Conservation (phyloP, 2,888 invertebrate genomes). For the Epinotia bilunana region DNA sequence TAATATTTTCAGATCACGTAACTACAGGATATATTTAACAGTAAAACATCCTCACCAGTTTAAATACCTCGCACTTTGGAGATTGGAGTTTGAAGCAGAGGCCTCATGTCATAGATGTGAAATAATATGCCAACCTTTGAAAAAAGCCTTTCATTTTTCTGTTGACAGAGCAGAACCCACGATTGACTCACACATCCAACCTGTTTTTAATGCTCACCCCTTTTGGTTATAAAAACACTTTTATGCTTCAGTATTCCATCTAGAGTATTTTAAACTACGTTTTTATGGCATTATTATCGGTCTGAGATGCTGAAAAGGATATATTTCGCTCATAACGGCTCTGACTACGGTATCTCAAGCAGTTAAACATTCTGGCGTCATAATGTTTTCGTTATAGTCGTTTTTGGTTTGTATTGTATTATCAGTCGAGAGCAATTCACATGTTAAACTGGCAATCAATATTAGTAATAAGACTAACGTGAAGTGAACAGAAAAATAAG, state of each 20-base stretch:
- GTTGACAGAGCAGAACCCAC: slow-evolving; percentile 22
- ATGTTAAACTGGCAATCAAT: slow-evolving; percentile 5
- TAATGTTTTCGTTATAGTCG: slow-evolving; percentile 29
- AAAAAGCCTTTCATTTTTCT: slow-evolving; percentile 6
- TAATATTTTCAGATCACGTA: no score
- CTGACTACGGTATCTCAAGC: slow-evolving; percentile 30
- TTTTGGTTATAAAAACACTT: slow-evolving; percentile 63
- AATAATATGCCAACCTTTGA: no score
- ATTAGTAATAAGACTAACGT: neutral
- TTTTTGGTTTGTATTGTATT: slow-evolving; percentile 22
- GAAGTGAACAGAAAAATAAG: neutral
- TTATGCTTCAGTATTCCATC: slow-evolving; percentile 67
- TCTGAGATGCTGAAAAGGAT: slow-evolving; percentile 48
- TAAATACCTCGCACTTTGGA: no score
- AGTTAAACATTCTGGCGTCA: slow-evolving; percentile 33
- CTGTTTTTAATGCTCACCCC: slow-evolving; percentile 67
- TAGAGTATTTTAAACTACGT: slow-evolving; percentile 65
- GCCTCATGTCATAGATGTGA: no score
- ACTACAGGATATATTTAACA: no score
- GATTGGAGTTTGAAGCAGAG: no score
- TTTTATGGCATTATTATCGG: slow-evolving; percentile 70
- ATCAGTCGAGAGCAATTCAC: neutral
- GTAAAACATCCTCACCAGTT: no score
- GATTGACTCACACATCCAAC: neutral
- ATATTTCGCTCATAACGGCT: slow-evolving; percentile 41